Conservation (phyloP, 2,113 vertebrate genomes). For the Numenius arquata region DNA sequence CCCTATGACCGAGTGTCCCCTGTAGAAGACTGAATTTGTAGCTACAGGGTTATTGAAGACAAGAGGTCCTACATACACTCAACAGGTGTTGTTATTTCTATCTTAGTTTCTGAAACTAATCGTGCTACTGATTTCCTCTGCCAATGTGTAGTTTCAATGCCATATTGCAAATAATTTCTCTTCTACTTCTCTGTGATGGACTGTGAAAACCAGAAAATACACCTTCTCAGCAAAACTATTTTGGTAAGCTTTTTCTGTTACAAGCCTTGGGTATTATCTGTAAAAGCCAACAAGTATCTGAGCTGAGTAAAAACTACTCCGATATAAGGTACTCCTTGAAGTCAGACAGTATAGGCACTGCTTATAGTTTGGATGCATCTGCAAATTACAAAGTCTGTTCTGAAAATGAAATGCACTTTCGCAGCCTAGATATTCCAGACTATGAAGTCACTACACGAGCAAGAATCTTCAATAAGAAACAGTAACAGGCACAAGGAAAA, state of each 20-base stretch:
- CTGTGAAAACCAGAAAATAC: neutral
- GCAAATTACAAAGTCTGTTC: neutral
- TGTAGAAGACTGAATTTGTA: neutral
- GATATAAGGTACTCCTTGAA: neutral
- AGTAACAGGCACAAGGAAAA: neutral
- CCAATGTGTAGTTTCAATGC: neutral
- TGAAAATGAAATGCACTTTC: neutral
- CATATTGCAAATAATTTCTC: neutral
- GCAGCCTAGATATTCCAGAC: neutral
- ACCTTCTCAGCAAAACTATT: neutral
- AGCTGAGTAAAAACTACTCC: neutral
- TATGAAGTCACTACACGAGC: neutral
- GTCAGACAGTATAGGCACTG: neutral
- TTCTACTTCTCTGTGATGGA: neutral
- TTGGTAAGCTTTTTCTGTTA: neutral
- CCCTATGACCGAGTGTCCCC: neutral
- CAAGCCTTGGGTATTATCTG: neutral
- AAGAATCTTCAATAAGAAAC: neutral
- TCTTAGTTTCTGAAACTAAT: neutral
- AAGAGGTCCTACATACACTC: neutral
- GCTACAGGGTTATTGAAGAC: neutral
- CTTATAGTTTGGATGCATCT: neutral
- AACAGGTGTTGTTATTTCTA: neutral
- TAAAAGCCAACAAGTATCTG: neutral
- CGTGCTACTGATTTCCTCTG: neutral